Base-by-base conservation (phyloP, 2,888 invertebrate genomes). In the Dilophus febrilis region DNA sequence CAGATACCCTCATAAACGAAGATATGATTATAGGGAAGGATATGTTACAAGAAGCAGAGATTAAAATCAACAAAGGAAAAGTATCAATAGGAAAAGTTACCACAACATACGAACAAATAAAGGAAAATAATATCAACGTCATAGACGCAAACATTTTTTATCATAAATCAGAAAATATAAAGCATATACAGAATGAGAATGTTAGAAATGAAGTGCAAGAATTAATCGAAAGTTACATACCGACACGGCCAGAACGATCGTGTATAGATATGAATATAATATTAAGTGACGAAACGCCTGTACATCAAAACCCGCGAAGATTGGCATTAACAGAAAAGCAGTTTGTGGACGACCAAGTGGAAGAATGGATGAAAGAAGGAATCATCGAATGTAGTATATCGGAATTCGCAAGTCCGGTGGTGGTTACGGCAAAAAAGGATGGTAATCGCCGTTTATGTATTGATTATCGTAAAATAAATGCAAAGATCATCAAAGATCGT, bases 381-480 rank as follows among this genome's bases (percentile, higher is more conserved):
- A 50, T 58, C 2, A 47, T 58, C n/a, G 45, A 48, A 34, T 49
- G 48, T 1, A 52, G 53, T 13, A 35, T 33, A 14, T 57, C 57
- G 1, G 53, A 55, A 11, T 59, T 52, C 40, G 49, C 56, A 3
- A 40, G 46, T 22, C 47, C 48, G 7, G 40, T 48, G 8, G 47
- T 48, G 3, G 22, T 56, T 12, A 49, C 52, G 2, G 48, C 46
- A 14, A 46, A 46, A 38, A 47, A 45, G 27, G 39, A 45, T 17
- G 44, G 40, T 6, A 34, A 17, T 8, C 35, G 26, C 4, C 28
- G 45, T 33, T 8, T 45, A 42, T 62, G 59, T 43, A 48, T 62
- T 0, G 59, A 64, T 42, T 64, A 55, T 43, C 41, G 61, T 8
- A 44, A 46, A 18, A 35, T 61, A 2, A 64, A 63, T 45, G 41